A percentile compares a stretch with the other conserved stretches of the same genome.
Conservation (phyloP, 2,888 invertebrate genomes). For the Chymomyza amoena region DNA sequence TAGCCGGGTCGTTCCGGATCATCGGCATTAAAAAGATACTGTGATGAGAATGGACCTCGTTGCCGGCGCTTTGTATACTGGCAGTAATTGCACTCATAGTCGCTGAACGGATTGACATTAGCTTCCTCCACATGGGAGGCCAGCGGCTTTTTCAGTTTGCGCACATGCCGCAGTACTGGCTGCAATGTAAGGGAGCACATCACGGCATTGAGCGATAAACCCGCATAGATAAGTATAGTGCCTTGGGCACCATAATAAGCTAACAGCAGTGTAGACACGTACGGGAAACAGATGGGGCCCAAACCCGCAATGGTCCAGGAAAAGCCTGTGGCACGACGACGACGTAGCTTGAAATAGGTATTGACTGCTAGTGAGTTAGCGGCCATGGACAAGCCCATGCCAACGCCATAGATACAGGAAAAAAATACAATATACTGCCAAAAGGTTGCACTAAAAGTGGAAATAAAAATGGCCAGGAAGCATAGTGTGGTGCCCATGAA, state of each 20-base stretch:
- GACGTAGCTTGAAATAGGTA: slow-evolving; percentile 85
- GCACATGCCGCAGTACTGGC: slow-evolving; percentile 86
- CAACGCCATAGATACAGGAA: slow-evolving; percentile 84
- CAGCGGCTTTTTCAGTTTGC: slow-evolving; percentile 73
- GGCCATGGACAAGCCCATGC: slow-evolving; percentile 84
- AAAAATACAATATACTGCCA: slow-evolving; percentile 83
- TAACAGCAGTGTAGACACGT: slow-evolving; percentile 83
- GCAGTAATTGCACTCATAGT: slow-evolving; percentile 75
- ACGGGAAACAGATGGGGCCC: slow-evolving; percentile 86
- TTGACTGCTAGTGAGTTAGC: slow-evolving; percentile 86
- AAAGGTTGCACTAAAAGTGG: slow-evolving; percentile 83
- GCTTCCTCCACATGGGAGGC: slow-evolving; percentile 48
- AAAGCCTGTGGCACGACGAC: slow-evolving; percentile 85
- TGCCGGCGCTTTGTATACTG: slow-evolving; percentile 64
- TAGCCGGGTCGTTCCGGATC: slow-evolving; percentile 83
- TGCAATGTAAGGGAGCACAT: slow-evolving; percentile 84
- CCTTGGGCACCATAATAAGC: slow-evolving; percentile 84
- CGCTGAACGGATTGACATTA: slow-evolving; percentile 44
- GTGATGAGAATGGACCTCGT: slow-evolving; percentile 74
- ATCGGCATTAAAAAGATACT: slow-evolving; percentile 80
- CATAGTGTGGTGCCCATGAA: slow-evolving; percentile 82
- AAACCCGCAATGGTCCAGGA: slow-evolving; percentile 87
- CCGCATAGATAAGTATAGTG: slow-evolving; percentile 84
- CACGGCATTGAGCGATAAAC: slow-evolving; percentile 83
- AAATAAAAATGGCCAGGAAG: slow-evolving; percentile 81